Evolutionary conservation across 2,888 invertebrate species (phyloP).

Genomic region (Pogonocherus hispidulus): DNA sequence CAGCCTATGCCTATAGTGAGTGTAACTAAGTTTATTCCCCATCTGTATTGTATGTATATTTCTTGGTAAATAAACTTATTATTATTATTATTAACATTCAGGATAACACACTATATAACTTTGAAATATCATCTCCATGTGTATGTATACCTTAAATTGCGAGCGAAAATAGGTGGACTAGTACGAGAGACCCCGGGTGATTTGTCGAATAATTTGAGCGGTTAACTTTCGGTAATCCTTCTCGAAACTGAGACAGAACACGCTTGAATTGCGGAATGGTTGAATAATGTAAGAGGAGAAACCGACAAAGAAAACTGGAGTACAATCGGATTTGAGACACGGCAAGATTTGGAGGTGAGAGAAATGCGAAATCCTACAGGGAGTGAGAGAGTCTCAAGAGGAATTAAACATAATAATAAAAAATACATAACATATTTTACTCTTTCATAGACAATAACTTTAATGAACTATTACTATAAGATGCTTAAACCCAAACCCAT

Average conservation of each 20-base stretch:
- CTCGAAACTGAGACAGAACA: conserved; percentile 30
- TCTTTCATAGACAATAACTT: no score
- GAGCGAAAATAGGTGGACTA: not conserved
- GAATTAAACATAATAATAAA: no score
- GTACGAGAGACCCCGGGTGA: conserved; percentile 22
- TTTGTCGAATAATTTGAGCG: conserved; percentile 29
- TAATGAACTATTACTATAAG: no score
- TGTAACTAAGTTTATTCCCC: no score
- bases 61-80: no score
- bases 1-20: no score
- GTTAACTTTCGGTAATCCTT: conserved; percentile 22
- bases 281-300: conserved; percentile 43
- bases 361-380: not conserved
- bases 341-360: not conserved
- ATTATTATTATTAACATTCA: no score
- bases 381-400: no score
- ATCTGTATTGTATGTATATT: no score
- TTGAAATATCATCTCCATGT: not conserved
- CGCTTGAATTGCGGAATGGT: conserved; percentile 29
- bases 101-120: no score
- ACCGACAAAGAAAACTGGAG: not conserved
- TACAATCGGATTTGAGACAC: not conserved
- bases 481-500: no score
- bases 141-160: not conserved
- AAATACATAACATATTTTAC: no score